Evolutionary conservation across 2,888 invertebrate species (phyloP), one percentile per base, ranked within the genome.

Genomic region (Dynastes tityus): DNA sequence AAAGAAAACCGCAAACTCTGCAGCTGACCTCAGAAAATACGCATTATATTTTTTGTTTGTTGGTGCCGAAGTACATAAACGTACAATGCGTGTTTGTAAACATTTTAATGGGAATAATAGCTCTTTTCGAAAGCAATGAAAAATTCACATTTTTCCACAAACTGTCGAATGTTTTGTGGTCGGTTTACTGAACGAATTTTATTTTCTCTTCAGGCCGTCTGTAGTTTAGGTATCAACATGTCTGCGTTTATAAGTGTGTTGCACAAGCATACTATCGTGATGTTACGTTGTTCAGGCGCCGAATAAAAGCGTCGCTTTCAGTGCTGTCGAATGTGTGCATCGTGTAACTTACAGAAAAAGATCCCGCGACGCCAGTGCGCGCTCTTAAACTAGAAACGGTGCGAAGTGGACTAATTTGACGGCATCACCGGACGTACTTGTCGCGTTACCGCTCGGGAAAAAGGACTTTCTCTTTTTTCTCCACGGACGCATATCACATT

Each of bases 261-360:
- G 29, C 63, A 63, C 63, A 63, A 63, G 27, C 32, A 32, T 32
- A 32, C 29, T 63, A 29, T 22, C 32, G 45, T 68, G 68, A 51
- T 29, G 51, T 29, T 51, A 9, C 51, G 51, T 29, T 22, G 29
- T 40, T 22, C 53, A 51, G 29, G 51, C 68, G 68, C 49, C 68
- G 68, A 68, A 68, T 68, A 51, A 68, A 51, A 67, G 45, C 49
- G 68, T 51, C 68, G 68, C 68, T 29, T 68, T 51, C 51, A 68
- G 51, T 49, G 51, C 51, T 51, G 68, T 68, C 51, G 68, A 68
- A 68, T 51, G 68, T 68, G 68, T 68, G 68, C 49, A 68, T 68
- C 68, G 68, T 27, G 68, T 53, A 51, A 68, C 68, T 68, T 55
- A 22, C 63, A 13, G 63, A 63, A 63, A 63, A 63, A 27, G 29